phyloP scores from a whole-genome alignment of 1,140 invertebrate species.

The Drosophila seguyi region DNA sequence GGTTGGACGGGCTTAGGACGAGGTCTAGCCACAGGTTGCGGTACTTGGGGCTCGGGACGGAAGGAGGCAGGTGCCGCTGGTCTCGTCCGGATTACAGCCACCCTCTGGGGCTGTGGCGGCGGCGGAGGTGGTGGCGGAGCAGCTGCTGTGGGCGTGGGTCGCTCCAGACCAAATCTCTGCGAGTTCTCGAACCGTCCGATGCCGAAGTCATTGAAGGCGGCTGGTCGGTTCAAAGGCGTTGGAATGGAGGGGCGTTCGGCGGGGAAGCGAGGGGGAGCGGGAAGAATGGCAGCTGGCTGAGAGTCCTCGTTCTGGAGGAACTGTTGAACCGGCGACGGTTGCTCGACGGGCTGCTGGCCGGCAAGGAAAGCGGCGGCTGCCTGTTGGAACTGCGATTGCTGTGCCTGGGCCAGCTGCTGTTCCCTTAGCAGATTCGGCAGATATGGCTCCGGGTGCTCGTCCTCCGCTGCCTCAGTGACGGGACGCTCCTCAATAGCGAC shows the following conservation, averaged over 20 bases:
- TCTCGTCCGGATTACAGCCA: conserved; percentile 59
- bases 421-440: conserved; percentile 73
- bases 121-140: conserved; percentile 43
- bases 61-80: conserved; percentile 41
- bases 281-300: conserved; percentile 84
- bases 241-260: conserved; percentile 72
- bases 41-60: conserved; percentile 61
- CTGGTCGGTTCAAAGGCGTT: conserved; percentile 44
- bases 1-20: conserved; percentile 74
- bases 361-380: conserved; percentile 71
- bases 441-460: conserved; percentile 82
- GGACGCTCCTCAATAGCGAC: conserved; percentile 86
- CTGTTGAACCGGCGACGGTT: conserved; percentile 76
- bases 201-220: conserved; percentile 76
- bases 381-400: conserved; percentile 86
- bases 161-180: conserved; percentile 67
- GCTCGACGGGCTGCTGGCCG: conserved; percentile 84
- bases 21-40: conserved; percentile 48
- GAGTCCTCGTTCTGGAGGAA: conserved; percentile 82
- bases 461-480: conserved; percentile 87
- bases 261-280: conserved; percentile 83
- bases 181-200: conserved; percentile 73
- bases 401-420: conserved; percentile 81
- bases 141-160: conserved; percentile 55
- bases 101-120: conserved; percentile 51